These are phyloP conservation scores for Pocillopora meandrina DNA, from an alignment of 92 coral and sea anemone genomes.

Conservation along the genomic window DNA sequence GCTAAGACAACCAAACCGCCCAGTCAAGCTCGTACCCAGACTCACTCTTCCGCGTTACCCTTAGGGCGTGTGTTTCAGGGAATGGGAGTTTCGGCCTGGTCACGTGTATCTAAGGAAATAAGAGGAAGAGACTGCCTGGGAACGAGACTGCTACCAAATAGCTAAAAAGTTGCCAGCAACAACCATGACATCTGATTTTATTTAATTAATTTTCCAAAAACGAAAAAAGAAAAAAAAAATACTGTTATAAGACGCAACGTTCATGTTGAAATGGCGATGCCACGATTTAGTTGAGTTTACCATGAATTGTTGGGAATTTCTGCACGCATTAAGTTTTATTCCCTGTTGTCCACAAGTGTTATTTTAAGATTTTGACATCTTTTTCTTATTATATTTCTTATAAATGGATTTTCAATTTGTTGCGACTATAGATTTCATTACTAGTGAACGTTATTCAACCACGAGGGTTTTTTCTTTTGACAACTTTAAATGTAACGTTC, in stretches of 20 bases:
- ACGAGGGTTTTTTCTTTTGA: background rate
- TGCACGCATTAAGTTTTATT: constrained; percentile 21
- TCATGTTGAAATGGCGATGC: background rate
- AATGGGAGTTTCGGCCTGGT: too few relatives aligned
- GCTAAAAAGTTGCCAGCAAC: constrained; percentile 7
- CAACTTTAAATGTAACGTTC: background rate
- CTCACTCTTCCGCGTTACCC: too few relatives aligned
- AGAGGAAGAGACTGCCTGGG: too few relatives aligned
- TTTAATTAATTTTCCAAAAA: background rate
- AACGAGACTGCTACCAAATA: background rate
- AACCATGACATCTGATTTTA: constrained; percentile 7
- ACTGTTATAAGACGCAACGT: background rate
- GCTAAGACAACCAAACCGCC: background rate
- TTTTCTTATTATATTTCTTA: background rate
- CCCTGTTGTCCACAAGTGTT: constrained; percentile 2
- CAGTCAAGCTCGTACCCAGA: too few relatives aligned
- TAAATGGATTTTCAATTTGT: constrained; percentile 21
- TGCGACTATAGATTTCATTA: background rate
- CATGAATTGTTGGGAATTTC: background rate
- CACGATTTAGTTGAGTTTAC: constrained; percentile 13
- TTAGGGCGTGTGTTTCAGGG: too few relatives aligned
- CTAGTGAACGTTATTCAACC: background rate
- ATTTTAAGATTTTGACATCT: constrained; percentile 8
- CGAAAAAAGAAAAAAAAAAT: background rate
- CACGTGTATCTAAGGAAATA: too few relatives aligned